Percentiles rank a stretch among this genome's conserved stretches.
These are phyloP conservation scores for Campoletis raptor DNA, from an alignment of 2,888 invertebrate species.

Conservation along the genomic window DNA sequence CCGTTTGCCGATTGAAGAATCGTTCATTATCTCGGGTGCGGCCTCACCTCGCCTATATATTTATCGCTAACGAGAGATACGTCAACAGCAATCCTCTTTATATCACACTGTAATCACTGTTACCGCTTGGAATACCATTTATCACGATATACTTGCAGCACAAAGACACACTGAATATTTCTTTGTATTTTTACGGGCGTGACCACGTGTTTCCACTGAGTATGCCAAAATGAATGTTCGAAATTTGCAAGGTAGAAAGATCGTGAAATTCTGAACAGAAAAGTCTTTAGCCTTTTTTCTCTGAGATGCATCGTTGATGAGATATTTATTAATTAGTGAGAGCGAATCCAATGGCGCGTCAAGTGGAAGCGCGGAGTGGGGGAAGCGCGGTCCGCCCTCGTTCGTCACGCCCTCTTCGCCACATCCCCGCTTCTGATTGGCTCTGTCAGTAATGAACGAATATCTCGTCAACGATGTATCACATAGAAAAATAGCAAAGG, in stretches of 20 bases:
- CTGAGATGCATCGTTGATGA: neutral
- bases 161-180: conserved; percentile 19
- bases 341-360: neutral
- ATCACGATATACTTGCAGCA: conserved; percentile 43
- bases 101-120: conserved; percentile 43
- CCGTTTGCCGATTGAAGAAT: conserved; percentile 21
- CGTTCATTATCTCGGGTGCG: conserved; percentile 52
- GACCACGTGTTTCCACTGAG: conserved; percentile 20
- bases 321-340: neutral
- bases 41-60: conserved; percentile 21
- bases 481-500: conserved; percentile 2
- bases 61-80: conserved; percentile 31
- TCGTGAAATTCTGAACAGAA: neutral
- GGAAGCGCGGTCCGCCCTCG: neutral
- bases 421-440: neutral
- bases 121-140: conserved; percentile 45
- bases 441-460: neutral
- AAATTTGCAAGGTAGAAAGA: neutral
- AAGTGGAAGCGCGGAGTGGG: neutral
- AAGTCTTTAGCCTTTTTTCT: neutral
- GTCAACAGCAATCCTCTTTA: conserved; percentile 42
- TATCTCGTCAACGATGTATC: neutral
- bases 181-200: conserved; percentile 25
- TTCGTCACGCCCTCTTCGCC: neutral
- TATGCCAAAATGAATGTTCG: neutral